Conservation (phyloP, 1,140 invertebrate species). For the Euura lappo region DNA sequence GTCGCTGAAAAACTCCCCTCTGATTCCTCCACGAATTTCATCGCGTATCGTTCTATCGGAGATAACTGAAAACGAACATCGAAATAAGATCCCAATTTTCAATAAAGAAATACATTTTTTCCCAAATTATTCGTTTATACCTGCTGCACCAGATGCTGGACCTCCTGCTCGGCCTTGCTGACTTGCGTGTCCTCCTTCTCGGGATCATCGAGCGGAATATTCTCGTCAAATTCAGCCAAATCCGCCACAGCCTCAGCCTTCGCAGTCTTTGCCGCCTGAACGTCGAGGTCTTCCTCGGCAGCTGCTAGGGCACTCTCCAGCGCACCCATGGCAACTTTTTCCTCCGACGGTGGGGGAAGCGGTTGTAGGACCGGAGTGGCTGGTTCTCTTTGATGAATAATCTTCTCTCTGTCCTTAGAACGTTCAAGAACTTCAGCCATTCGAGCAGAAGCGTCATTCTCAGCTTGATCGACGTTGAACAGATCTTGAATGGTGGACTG, state of each 20-base stretch:
- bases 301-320: conserved; percentile 86
- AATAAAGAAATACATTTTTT: conserved; percentile 14
- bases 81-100: conserved; percentile 14
- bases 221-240: conserved; percentile 96
- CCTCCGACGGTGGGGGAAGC: conserved; percentile 47
- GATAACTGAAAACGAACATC: conserved; percentile 71
- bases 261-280: conserved; percentile 86
- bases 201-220: conserved; percentile 85
- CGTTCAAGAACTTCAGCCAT: conserved; percentile 70
- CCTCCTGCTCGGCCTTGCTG: conserved; percentile 84
- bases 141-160: conserved; percentile 83
- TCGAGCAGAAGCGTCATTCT: conserved; percentile 66
- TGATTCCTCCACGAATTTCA: conserved; percentile 87
- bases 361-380: conserved; percentile 22
- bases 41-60: conserved; percentile 92
- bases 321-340: conserved; percentile 70
- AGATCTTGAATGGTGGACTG: conserved; percentile 92
- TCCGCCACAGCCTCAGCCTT: conserved; percentile 93
- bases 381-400: conserved; percentile 40
- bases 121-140: conserved; percentile 55
- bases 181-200: conserved; percentile 68
- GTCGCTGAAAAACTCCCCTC: conserved; percentile 87
- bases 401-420: conserved; percentile 54
- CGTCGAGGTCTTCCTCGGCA: conserved; percentile 94
- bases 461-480: conserved; percentile 78